Percentiles rank a stretch among this genome's conserved stretches.
These are phyloP conservation scores for Phymastichus coffea DNA, from an alignment of 1,140 invertebrate species.

Conservation along the genomic window DNA sequence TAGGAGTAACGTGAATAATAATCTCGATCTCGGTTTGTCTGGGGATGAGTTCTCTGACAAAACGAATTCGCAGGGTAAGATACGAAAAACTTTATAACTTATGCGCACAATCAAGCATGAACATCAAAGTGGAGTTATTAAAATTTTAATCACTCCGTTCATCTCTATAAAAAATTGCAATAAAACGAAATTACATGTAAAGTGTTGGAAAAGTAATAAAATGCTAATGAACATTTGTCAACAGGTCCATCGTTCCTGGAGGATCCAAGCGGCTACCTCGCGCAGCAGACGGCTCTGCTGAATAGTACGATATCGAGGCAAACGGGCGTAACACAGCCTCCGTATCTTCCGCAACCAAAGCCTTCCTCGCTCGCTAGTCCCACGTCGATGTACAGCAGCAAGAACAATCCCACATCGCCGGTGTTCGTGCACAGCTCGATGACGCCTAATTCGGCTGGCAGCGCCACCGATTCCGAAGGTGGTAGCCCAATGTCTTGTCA, in stretches of 20 bases:
- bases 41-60: constrained; percentile 46
- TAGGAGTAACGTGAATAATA: constrained; percentile 37
- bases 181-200: too few species aligned
- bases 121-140: too few species aligned
- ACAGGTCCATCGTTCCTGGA: constrained; percentile 76
- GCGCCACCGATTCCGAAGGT: constrained; percentile 42
- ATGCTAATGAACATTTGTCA: too few species aligned
- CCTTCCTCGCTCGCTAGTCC: constrained; percentile 50
- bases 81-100: too few species aligned
- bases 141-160: too few species aligned
- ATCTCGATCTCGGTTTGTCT: constrained; percentile 38
- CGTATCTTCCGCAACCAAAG: constrained; percentile 52
- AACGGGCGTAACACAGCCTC: constrained; percentile 58
- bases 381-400: constrained; percentile 38
- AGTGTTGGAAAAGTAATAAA: too few species aligned
- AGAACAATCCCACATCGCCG: constrained; percentile 51
- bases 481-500: constrained; percentile 41
- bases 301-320: constrained; percentile 81
- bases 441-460: constrained; percentile 45
- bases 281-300: constrained; percentile 80
- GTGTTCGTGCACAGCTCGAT: constrained; percentile 52
- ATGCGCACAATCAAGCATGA: too few species aligned
- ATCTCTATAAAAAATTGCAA: too few species aligned
- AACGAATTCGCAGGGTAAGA: constrained; percentile 42
- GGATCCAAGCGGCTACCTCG: constrained; percentile 84